Evolutionary conservation across 2,797 vertebrate species (phyloP).

Genomic region (Epinephelus malabaricus): DNA sequence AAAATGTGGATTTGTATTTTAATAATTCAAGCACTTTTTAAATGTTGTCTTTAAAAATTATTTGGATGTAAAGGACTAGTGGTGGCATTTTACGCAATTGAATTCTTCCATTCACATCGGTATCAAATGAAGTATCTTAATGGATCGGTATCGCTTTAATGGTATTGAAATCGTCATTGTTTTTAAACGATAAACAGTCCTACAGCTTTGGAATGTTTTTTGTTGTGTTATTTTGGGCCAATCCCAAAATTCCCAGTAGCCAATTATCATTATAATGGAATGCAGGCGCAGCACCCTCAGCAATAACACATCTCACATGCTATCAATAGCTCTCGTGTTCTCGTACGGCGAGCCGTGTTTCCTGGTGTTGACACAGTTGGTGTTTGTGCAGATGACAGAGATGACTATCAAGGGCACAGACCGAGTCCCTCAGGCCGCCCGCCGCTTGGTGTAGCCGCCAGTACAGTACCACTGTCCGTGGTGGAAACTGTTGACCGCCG

Average conservation of each 20-base stretch:
- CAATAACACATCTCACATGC: constrained; percentile 64
- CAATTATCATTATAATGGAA: constrained; percentile 62
- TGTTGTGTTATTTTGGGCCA: constrained; percentile 35
- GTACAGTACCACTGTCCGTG: constrained; percentile 4
- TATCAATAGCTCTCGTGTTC: constrained; percentile 57
- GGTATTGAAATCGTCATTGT: too few species aligned
- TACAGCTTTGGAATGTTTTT: constrained; percentile 22
- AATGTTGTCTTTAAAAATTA: too few species aligned
- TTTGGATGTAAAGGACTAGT: too few species aligned
- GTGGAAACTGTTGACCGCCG: constrained; percentile 49
- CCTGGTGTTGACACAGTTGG: constrained; percentile 82
- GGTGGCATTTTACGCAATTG: too few species aligned
- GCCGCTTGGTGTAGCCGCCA: background rate
- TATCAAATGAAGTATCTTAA: too few species aligned
- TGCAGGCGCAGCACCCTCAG: constrained; percentile 43
- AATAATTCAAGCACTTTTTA: too few species aligned
- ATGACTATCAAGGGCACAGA: constrained; percentile 62
- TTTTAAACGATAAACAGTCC: too few species aligned
- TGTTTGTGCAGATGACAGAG: constrained; percentile 73
- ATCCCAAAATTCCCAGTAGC: constrained; percentile 34
- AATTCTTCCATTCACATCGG: too few species aligned
- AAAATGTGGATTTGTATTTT: too few species aligned
- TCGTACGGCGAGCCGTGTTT: constrained; percentile 20
- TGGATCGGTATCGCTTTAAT: too few species aligned
- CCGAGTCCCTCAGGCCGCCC: constrained; percentile 41